These are phyloP conservation scores for Itoplectis maculator DNA, from an alignment of 2,888 invertebrate species.

Conservation along the genomic window DNA sequence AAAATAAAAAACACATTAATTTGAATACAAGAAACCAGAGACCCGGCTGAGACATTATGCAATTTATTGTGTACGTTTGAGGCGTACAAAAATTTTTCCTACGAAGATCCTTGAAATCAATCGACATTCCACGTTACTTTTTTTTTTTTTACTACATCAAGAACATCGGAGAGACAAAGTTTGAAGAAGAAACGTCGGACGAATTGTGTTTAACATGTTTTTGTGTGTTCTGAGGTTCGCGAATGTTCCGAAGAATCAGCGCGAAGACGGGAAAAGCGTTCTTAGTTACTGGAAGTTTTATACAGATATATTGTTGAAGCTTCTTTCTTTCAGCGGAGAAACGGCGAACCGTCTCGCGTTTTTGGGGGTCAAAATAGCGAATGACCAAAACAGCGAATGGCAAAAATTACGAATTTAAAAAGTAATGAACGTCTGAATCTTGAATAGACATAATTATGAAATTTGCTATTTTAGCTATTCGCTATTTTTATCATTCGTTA, in stretches of 20 bases:
- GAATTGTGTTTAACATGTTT: slow-evolving; percentile 13
- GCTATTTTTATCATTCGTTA: no score
- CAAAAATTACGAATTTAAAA: no score
- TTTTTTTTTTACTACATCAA: slow-evolving; percentile 34
- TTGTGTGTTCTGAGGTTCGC: slow-evolving; percentile 9
- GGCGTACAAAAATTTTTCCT: slow-evolving; percentile 59
- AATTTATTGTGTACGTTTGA: slow-evolving; percentile 63
- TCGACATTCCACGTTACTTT: slow-evolving; percentile 41
- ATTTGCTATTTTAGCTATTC: no score
- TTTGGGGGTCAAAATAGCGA: no score
- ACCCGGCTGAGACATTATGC: slow-evolving; percentile 60
- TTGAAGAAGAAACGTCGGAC: slow-evolving; percentile 31
- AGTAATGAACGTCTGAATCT: no score
- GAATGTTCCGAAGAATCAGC: slow-evolving; percentile 27
- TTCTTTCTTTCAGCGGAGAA: slow-evolving; percentile 33
- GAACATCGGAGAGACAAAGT: slow-evolving; percentile 51
- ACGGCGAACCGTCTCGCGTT: slow-evolving; percentile 25
- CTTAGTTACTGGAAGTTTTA: slow-evolving; percentile 36
- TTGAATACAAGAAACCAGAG: slow-evolving; percentile 17
- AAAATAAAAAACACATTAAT: slow-evolving; percentile 11
- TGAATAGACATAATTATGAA: no score
- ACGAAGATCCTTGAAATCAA: slow-evolving; percentile 58
- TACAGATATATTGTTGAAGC: slow-evolving; percentile 33
- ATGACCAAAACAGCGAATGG: no score
- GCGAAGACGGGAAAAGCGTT: slow-evolving; percentile 48